A percentile compares a stretch with the other conserved stretches of the same genome.
Evolutionary conservation across 2,113 vertebrate genomes (phyloP).

Genomic region (Baryphthengus martii): DNA sequence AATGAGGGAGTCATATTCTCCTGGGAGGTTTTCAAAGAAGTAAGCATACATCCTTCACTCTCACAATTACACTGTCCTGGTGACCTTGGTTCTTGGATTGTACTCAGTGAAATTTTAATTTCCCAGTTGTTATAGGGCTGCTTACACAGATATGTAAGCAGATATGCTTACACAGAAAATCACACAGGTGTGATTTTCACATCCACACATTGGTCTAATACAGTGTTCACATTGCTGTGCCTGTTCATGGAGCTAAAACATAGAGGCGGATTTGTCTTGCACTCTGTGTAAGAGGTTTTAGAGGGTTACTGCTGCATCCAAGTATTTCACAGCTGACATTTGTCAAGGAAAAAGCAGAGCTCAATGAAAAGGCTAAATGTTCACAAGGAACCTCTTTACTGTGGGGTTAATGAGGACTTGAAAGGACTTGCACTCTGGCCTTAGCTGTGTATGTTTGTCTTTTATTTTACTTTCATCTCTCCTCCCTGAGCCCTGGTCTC

Average conservation of each 20-base stretch:
- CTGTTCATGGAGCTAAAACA: not conserved
- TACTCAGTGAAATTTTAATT: not conserved
- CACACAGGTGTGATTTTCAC: not conserved
- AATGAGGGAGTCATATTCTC: not conserved
- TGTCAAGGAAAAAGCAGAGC: conserved; percentile 51
- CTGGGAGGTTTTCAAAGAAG: not conserved
- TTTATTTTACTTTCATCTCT: conserved; percentile 69
- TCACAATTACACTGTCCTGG: not conserved
- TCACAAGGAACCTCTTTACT: conserved; percentile 54
- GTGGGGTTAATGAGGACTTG: conserved; percentile 64
- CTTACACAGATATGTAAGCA: no score
- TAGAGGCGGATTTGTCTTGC: not conserved
- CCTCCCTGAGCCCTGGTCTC: conserved; percentile 23
- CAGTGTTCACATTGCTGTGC: not conserved
- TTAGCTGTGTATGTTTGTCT: conserved; percentile 71
- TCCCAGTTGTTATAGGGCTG: not conserved
- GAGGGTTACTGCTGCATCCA: not conserved
- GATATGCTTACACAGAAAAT: no score
- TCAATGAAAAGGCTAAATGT: conserved; percentile 57
- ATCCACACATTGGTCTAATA: not conserved
- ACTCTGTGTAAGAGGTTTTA: not conserved
- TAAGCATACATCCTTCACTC: not conserved
- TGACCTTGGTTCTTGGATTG: not conserved
- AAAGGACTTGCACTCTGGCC: conserved; percentile 71
- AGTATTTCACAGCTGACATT: conserved; percentile 51